Evolutionary conservation across 53 echinoderm and acorn worm species (phyloP).

Genomic region (Holothuria scabra): DNA sequence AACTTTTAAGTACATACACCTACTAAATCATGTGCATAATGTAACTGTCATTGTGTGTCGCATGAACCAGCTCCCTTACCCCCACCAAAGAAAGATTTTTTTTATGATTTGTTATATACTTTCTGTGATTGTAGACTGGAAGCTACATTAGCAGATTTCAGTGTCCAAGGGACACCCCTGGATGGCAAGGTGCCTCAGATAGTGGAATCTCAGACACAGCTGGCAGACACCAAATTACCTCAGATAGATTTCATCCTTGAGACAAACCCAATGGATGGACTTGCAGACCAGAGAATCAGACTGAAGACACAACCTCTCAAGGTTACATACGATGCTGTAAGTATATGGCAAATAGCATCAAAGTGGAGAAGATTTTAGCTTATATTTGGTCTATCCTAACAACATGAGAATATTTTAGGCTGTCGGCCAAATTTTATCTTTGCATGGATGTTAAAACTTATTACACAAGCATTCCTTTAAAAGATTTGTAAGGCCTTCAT

Average conservation of each 20-base stretch:
- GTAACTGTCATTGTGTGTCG: no score
- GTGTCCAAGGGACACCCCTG: conserved; percentile 77
- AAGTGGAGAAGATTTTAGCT: no score
- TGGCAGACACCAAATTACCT: conserved; percentile 66
- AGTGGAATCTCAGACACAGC: conserved; percentile 83
- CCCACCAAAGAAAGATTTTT: no score
- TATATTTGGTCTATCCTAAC: no score
- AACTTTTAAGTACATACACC: no score
- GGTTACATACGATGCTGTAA: conserved; percentile 95
- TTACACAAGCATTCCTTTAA: no score
- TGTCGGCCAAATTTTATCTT: no score
- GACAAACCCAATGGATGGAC: conserved; percentile 90
- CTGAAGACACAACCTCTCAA: conserved; percentile 87
- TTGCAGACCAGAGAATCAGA: conserved; percentile 87
- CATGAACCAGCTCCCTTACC: no score
- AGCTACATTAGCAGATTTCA: conserved; percentile 85
- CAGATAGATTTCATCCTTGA: conserved; percentile 76
- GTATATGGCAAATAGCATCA: conserved; percentile 14
- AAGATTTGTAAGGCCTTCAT: no score
- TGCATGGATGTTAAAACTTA: no score
- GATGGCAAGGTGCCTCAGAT: conserved; percentile 80
- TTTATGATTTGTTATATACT: not conserved
- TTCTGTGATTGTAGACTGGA: conserved; percentile 64
- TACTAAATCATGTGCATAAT: no score
- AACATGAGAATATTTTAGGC: no score